phyloP scores from a whole-genome alignment of 2,888 invertebrate species.

The Girardia tigrina region DNA sequence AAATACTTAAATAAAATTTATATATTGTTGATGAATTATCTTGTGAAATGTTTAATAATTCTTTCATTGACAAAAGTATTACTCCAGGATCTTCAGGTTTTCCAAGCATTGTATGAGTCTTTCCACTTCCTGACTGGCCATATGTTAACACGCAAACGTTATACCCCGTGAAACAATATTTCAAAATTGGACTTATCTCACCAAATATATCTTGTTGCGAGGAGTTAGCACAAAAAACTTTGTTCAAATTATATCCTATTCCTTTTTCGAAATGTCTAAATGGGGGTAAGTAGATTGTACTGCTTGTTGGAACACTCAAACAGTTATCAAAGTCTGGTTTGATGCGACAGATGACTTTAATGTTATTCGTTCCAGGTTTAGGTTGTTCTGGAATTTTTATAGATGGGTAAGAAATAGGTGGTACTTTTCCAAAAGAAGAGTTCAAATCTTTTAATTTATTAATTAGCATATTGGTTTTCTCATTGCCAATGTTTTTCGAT shows the following conservation, averaged over 20 bases:
- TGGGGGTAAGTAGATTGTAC: neutral
- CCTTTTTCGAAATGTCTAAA: neutral
- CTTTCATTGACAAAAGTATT: slow-evolving; percentile 23
- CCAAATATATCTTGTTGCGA: slow-evolving; percentile 18
- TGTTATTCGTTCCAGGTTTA: slow-evolving; percentile 16
- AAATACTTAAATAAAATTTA: slow-evolving; percentile 30
- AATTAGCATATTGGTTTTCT: neutral
- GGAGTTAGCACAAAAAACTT: slow-evolving; percentile 26
- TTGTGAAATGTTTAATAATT: slow-evolving; percentile 15
- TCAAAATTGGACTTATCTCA: slow-evolving; percentile 26
- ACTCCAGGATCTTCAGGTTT: slow-evolving; percentile 29
- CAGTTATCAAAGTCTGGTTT: slow-evolving; percentile 29
- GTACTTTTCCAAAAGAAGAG: neutral
- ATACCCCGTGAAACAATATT: slow-evolving; percentile 29
- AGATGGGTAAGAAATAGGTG: neutral
- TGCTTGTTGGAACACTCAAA: neutral
- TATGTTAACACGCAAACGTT: slow-evolving; percentile 32
- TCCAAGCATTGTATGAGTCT: slow-evolving; percentile 31
- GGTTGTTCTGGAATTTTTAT: neutral
- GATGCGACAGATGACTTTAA: slow-evolving; percentile 13
- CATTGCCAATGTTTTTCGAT: neutral
- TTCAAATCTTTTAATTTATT: neutral
- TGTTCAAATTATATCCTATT: slow-evolving; percentile 26
- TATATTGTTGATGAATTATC: slow-evolving; percentile 21
- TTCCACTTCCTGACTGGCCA: slow-evolving; percentile 32